Base-by-base conservation (phyloP, 1,140 invertebrate species). In the Stegodyphus dumicola region DNA sequence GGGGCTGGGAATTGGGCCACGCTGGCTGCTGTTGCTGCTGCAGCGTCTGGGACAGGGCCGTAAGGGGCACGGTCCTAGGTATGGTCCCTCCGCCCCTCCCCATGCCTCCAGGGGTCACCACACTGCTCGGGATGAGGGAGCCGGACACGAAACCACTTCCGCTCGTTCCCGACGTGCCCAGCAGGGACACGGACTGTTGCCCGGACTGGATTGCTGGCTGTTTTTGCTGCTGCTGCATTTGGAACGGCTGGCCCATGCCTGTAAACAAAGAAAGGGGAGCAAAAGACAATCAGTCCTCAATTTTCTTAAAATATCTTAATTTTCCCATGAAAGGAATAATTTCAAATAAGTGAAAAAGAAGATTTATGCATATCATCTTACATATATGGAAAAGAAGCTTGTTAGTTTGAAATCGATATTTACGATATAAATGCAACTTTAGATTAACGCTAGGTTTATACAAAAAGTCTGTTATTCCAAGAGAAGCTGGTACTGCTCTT, bases 21-120 rank as follows among this genome's bases (percentile, higher is more conserved):
- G 52, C 56, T 70, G 65, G 87, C 56, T 70, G 70, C 81, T 87
- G 76, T 77, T 74, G 86, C 81, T 76, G 80, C 33, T 33, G 33
- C n/a, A 69, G 67, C 66, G 84, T 80, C 78, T 86, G 81, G 51
- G 78, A 77, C 53, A 85, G 71, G 66, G 87, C 76, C 85, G 86
- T 86, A 48, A 85, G 87, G 74, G 86, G 85, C 81, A 78, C 77
- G 10, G 86, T 85, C 65, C 88, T 84, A 81, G 87, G 74, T 87
- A 86, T 79, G 88, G 78, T 77, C 11, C 75, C 75, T 11, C 9
- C 18, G 53, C 75, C 75, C 75, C 75, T 49, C 11, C 83, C 76
- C 66, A 56, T 60, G 9, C 17, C 75, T n/a, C 48, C 49, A 9
- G 66, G 52, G 69, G 49, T 17, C 53, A 48, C 33, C 48, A 52